These are phyloP conservation scores for Phymatocera aterrima DNA, from an alignment of 2,888 invertebrate species.

Conservation along the genomic window DNA sequence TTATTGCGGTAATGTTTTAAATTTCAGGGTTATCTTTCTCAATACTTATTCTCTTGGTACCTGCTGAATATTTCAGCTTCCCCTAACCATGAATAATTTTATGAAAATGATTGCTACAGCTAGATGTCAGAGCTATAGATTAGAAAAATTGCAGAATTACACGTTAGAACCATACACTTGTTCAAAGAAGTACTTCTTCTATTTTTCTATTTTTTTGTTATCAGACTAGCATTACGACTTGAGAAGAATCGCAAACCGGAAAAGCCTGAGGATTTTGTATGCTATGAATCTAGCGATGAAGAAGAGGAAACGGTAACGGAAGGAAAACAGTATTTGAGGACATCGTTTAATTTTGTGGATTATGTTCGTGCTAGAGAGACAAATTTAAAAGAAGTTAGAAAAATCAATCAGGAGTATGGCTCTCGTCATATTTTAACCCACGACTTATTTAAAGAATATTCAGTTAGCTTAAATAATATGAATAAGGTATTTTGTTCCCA, in stretches of 20 bases:
- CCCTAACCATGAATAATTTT: no score
- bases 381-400: constrained; percentile 82
- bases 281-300: constrained; percentile 91
- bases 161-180: no score
- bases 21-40: no score
- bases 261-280: constrained; percentile 93
- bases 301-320: constrained; percentile 88
- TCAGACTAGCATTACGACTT: constrained; percentile 74
- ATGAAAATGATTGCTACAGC: no score
- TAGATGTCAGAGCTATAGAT: no score
- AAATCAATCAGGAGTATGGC: constrained; percentile 87
- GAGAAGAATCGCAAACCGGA: constrained; percentile 89
- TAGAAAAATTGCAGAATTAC: no score
- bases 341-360: constrained; percentile 91
- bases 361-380: constrained; percentile 88
- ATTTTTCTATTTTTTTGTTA: constrained; percentile 34
- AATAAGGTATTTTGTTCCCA: constrained; percentile 97
- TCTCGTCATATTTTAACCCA: constrained; percentile 92
- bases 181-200: no score
- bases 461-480: constrained; percentile 89
- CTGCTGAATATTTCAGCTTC: no score
- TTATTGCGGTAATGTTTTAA: no score
- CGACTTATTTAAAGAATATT: constrained; percentile 91
- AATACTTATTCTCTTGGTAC: no score
- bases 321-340: constrained; percentile 84